Evolutionary conservation across 1,140 invertebrate species (phyloP).

Genomic region (Hylaeus volcanicus): DNA sequence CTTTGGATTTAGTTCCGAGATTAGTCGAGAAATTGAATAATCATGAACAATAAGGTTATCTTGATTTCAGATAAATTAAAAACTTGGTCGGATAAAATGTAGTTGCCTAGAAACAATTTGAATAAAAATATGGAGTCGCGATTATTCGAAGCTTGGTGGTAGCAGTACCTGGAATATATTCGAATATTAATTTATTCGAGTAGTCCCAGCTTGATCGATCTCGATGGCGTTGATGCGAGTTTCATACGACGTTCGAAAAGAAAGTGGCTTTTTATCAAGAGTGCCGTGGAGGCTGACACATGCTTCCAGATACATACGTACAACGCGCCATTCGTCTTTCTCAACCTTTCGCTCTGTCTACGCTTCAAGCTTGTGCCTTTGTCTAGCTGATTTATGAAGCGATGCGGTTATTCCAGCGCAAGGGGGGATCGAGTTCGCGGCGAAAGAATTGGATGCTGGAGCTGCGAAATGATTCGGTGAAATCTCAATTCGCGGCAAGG

Average conservation of each 20-base stretch:
- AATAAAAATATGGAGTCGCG: too few species aligned
- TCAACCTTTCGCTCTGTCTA: not conserved
- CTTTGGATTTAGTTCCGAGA: too few species aligned
- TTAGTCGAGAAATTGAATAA: too few species aligned
- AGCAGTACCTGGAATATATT: too few species aligned
- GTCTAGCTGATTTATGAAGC: slow-evolving; percentile 36
- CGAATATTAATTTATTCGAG: too few species aligned
- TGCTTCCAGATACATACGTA: not conserved
- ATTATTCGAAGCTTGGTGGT: too few species aligned
- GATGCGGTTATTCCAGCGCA: not conserved
- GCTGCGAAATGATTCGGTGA: slow-evolving; percentile 14
- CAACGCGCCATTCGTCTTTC: not conserved
- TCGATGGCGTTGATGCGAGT: not conserved
- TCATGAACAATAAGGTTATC: too few species aligned
- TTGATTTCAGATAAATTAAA: too few species aligned
- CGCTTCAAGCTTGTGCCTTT: slow-evolving; percentile 23
- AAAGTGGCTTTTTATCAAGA: slow-evolving; percentile 33
- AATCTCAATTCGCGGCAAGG: slow-evolving; percentile 17
- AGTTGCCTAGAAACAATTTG: too few species aligned
- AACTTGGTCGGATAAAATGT: too few species aligned
- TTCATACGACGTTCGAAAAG: slow-evolving; percentile 15
- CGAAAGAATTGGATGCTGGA: slow-evolving; percentile 17
- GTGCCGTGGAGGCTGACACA: not conserved
- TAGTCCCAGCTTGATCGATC: too few species aligned
- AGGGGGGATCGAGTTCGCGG: not conserved